These are phyloP conservation scores for Buceros bicornis DNA, from an alignment of 2,797 vertebrate species.

Conservation along the genomic window DNA sequence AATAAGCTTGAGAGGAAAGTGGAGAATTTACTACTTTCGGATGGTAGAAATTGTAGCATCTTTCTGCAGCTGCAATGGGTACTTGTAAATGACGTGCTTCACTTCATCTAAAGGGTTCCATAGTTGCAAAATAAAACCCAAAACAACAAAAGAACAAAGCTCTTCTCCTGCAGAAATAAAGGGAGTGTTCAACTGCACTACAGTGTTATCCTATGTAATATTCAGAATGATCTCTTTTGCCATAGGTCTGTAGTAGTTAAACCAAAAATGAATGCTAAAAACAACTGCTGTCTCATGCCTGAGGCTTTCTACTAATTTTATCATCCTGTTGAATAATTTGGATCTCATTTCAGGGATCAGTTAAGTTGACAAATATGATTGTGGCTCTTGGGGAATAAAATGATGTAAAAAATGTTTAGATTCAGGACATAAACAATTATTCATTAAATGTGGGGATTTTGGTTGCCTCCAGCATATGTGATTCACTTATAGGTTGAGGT, in stretches of 20 bases:
- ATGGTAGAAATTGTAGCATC: background rate
- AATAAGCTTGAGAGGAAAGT: background rate
- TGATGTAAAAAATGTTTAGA: background rate
- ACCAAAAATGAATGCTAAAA: background rate
- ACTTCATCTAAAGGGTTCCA: background rate
- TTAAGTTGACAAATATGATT: constrained; percentile 20
- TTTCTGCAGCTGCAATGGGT: background rate
- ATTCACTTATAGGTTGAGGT: background rate
- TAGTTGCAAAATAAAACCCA: background rate
- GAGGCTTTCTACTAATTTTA: constrained; percentile 28
- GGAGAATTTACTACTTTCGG: background rate
- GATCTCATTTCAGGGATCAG: constrained; percentile 23
- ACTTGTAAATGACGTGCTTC: fast-evolving
- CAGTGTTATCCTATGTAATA: background rate
- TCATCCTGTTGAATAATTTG: background rate
- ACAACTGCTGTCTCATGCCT: background rate
- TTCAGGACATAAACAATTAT: background rate
- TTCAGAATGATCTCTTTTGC: background rate
- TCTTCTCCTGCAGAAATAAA: background rate
- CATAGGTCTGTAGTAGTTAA: background rate
- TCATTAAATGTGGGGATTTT: background rate
- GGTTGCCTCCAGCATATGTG: background rate
- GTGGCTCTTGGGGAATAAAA: background rate
- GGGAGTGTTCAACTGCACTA: background rate
- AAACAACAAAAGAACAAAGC: background rate